These are phyloP conservation scores for Drosophila pegasa DNA, from an alignment of 2,888 invertebrate genomes.

Conservation along the genomic window DNA sequence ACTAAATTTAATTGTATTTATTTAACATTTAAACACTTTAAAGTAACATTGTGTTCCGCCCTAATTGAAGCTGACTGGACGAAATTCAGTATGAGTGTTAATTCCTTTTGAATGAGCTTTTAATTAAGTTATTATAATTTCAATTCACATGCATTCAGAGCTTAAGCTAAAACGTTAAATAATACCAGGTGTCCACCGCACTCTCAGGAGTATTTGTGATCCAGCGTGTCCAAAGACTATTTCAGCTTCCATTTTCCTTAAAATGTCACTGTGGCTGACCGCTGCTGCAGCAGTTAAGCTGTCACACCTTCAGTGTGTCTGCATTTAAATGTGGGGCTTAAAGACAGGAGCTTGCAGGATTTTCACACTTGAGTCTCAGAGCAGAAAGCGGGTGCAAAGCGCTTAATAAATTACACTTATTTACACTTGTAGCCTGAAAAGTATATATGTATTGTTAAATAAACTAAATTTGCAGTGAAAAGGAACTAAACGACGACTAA, in stretches of 20 bases:
- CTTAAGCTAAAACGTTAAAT: neutral
- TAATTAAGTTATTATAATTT: too few species aligned
- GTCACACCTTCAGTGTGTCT: conserved; percentile 30
- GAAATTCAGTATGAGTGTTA: neutral
- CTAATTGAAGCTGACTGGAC: neutral
- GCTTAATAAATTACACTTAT: conserved; percentile 68
- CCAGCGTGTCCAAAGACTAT: neutral
- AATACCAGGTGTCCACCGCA: neutral
- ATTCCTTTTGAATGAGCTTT: neutral
- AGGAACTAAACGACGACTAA: conserved; percentile 68
- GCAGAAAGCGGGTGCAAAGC: conserved; percentile 41
- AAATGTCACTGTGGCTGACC: conserved; percentile 9
- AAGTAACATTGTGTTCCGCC: neutral
- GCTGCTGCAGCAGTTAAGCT: conserved; percentile 5
- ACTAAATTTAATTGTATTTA: neutral
- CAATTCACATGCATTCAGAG: too few species aligned
- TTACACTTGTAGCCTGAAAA: conserved; percentile 64
- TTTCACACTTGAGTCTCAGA: conserved; percentile 16
- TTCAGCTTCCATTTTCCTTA: neutral
- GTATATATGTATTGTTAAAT: conserved; percentile 27
- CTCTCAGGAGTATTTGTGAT: neutral
- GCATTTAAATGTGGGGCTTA: conserved; percentile 22
- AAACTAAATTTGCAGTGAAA: conserved; percentile 50
- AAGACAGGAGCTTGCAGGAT: conserved; percentile 1
- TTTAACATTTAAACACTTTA: neutral